Percentiles rank a stretch among this genome's conserved stretches.
Evolutionary conservation across 2,113 vertebrate genomes (phyloP).

Genomic region (Chaetodon auriga): DNA sequence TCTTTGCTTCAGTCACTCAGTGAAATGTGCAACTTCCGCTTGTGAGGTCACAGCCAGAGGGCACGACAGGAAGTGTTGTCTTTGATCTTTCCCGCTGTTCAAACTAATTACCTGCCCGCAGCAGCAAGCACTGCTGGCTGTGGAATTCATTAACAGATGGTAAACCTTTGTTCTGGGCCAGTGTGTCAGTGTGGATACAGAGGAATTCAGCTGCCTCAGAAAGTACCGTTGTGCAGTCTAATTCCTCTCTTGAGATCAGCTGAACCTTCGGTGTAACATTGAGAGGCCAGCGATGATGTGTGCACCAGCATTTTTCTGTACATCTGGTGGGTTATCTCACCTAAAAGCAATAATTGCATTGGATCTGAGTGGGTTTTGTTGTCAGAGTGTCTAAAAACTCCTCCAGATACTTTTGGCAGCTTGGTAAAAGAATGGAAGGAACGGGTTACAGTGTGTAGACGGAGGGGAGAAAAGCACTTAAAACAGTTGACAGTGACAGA

Average conservation of each 20-base stretch:
- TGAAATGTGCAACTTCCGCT: slow-evolving; percentile 68
- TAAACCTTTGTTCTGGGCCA: slow-evolving; percentile 70
- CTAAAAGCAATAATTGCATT: not conserved
- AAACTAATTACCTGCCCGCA: slow-evolving; percentile 80
- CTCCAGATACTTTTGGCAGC: not conserved
- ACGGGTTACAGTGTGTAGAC: not conserved
- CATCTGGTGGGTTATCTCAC: not conserved
- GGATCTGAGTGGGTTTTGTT: not conserved
- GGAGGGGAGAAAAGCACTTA: not conserved
- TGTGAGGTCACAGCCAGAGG: slow-evolving; percentile 72
- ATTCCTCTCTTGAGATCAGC: slow-evolving; percentile 33
- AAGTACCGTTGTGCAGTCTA: not conserved
- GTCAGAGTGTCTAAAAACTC: not conserved
- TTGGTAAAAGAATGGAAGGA: not conserved
- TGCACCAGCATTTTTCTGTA: not conserved
- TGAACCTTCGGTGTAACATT: slow-evolving; percentile 13
- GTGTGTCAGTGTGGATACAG: slow-evolving; percentile 38
- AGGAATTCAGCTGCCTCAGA: slow-evolving; percentile 46
- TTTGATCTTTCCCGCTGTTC: slow-evolving; percentile 80
- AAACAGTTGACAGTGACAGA: not conserved
- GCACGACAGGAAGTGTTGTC: slow-evolving; percentile 63
- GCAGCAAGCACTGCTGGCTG: slow-evolving; percentile 53
- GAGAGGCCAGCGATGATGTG: not conserved
- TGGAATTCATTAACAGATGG: slow-evolving; percentile 75
- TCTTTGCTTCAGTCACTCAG: slow-evolving; percentile 38